Base-by-base conservation (phyloP, 1,140 invertebrate species). In the Solenopsis fugax region DNA sequence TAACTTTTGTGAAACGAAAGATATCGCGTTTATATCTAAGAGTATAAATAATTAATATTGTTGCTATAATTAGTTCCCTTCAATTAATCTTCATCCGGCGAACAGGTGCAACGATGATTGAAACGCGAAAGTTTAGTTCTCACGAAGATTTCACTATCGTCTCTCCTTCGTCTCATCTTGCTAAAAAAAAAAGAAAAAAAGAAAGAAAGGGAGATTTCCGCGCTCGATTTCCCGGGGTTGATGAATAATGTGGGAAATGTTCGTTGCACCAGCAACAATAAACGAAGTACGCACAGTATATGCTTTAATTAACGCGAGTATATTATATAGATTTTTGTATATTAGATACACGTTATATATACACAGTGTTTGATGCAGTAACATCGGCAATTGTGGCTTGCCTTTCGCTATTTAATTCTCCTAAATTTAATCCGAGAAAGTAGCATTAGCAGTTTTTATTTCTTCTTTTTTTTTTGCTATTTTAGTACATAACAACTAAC, bases 81-180 rank as follows among this genome's bases (percentile, higher is more conserved):
- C 34, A 21, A 69, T 58, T 56, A 48, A 45, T 29, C 56, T 69
- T 18, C 4, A 48, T 82, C 16, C 54, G 45, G 54, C 13, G 80
- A 73, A 71, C 50, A 45, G 64, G 16, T 41, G 62, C 77, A 54
- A 13, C 12, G 58, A 50, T 37, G 41, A 58, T n/a, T 45, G 24
- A 21, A 45, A 62, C 13, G 29, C 41, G 80, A 75, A 73, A 84
- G 69, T 82, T 72, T 72, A 45, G n/a, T 69, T 84, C 69, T 62
- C 80, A 75, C 13, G 41, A 9, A n/a, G 77, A 82, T 84, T 84
- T 84, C 69, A 75, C 54, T 84, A 37, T 45, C 78, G 10, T 12
- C 10, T 13, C 41, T 29, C 21, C 12, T 24, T 24, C 65, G 3
- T 0, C 2, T 21, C 1, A n/a, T 50, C 13, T 7, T 16, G 21